A percentile compares a stretch with the other conserved stretches of the same genome.
phyloP scores from a whole-genome alignment of 37 sponge, comb jelly and placozoan genomes.

The Mnemiopsis leidyi region DNA sequence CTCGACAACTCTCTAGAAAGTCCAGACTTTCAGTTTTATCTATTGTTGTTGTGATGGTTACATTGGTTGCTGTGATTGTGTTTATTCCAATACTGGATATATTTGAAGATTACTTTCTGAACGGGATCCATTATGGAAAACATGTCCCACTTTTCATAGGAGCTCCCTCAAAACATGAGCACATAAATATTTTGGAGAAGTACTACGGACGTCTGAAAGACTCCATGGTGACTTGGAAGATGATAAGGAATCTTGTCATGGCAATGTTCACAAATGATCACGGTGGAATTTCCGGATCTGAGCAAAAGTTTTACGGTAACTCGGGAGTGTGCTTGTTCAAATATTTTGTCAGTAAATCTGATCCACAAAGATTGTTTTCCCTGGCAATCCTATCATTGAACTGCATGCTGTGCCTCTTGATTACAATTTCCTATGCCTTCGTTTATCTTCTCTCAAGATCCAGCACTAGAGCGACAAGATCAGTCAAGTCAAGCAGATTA shows the following conservation, averaged over 20 bases:
- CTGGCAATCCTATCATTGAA: background rate
- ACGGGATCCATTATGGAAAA: background rate
- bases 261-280: background rate
- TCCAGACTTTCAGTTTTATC: background rate
- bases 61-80: background rate
- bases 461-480: too few relatives aligned
- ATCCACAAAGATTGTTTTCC: background rate
- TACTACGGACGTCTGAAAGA: background rate
- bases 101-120: background rate
- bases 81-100: background rate
- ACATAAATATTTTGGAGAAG: background rate
- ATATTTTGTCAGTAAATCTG: background rate
- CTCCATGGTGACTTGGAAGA: background rate
- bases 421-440: background rate
- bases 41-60: background rate
- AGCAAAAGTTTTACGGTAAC: background rate
- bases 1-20: background rate
- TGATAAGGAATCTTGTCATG: background rate
- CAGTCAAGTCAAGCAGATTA: background rate
- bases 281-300: background rate
- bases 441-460: background rate
- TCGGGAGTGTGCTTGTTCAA: conserved; percentile 21
- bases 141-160: background rate
- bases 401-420: background rate
- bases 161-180: background rate